Evolutionary conservation across 2,113 vertebrate genomes (phyloP), one percentile per base, ranked within the genome.

Genomic region (Lophochroa leadbeateri): DNA sequence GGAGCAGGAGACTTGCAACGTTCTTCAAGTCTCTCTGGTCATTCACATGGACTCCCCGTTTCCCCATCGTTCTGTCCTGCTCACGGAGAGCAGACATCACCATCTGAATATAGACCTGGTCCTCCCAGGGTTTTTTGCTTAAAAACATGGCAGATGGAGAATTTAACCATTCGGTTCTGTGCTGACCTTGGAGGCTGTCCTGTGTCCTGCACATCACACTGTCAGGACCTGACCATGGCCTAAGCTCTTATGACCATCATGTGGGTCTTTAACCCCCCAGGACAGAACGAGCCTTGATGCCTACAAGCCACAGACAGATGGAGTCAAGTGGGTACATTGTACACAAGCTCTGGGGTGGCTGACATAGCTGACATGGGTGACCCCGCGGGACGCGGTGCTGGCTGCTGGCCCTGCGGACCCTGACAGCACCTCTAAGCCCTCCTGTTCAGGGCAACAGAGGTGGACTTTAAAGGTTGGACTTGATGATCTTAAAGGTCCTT

Each of bases 351-450:
- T 63, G 29, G 35, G 29, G 18, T 16, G 60, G n/a, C 72, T 80
- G 52, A 24, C 50, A 47, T n/a, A 47, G 5, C 35, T 43, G 49
- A 47, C 16, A 9, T 0, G 10, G 72, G 44, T 3, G 24, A 16
- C 13, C 57, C n/a, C 1, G 0, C 6, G 39, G 43, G 58, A 41
- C 6, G 17, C 0, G 3, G 25, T 11, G 68, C 33, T 1, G 3
- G 52, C 43, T 46, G 27, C 17, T 17, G 47, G 61, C 23, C 33
- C 52, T 0, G 0, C 3, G 21, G 57, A 21, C 41, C 27, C 83
- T 18, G 18, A 19, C 44, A 50, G 43, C 41, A 17, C 27, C 44
- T 74, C 31, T 28, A 46, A 60, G 18, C 64, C 33, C 27, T 64
- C 44, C 37, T 11, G 4, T 14, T 35, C 1, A 4, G 53, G 24